These are phyloP conservation scores for Bambusicola thoracicus DNA, from an alignment of 2,113 vertebrate species.

Conservation along the genomic window DNA sequence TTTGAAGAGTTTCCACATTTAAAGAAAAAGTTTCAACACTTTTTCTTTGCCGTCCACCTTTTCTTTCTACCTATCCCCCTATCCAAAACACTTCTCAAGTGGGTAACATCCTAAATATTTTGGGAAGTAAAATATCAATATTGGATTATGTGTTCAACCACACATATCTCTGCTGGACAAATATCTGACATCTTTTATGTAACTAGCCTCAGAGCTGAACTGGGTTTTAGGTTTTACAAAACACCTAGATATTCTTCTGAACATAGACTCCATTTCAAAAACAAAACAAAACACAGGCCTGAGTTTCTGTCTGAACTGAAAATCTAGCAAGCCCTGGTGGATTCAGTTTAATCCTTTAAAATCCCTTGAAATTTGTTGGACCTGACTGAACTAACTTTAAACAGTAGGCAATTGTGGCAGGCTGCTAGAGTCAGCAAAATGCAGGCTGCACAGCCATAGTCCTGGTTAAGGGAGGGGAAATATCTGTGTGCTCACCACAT, in stretches of 20 bases:
- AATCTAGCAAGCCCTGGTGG: neutral
- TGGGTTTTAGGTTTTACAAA: neutral
- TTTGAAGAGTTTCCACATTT: neutral
- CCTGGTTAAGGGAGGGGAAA: neutral
- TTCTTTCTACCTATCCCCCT: neutral
- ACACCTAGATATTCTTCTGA: neutral
- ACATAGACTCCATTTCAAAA: neutral
- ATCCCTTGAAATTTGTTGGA: neutral
- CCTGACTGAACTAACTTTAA: neutral
- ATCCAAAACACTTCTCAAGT: neutral
- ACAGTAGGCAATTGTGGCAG: constrained; percentile 16
- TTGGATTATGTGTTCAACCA: neutral
- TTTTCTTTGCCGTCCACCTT: neutral
- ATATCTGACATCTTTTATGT: neutral
- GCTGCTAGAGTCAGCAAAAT: neutral
- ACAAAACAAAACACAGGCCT: neutral
- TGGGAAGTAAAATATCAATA: neutral
- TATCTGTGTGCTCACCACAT: neutral
- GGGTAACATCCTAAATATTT: neutral
- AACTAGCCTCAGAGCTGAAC: neutral
- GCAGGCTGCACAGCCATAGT: neutral
- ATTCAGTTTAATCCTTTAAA: constrained; percentile 26
- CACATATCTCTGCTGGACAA: neutral
- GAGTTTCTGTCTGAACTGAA: neutral
- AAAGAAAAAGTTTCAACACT: neutral